Evolutionary conservation across 2,113 vertebrate species (phyloP), one percentile per base, ranked within the genome.

Genomic region (Pogonocichla stellata): DNA sequence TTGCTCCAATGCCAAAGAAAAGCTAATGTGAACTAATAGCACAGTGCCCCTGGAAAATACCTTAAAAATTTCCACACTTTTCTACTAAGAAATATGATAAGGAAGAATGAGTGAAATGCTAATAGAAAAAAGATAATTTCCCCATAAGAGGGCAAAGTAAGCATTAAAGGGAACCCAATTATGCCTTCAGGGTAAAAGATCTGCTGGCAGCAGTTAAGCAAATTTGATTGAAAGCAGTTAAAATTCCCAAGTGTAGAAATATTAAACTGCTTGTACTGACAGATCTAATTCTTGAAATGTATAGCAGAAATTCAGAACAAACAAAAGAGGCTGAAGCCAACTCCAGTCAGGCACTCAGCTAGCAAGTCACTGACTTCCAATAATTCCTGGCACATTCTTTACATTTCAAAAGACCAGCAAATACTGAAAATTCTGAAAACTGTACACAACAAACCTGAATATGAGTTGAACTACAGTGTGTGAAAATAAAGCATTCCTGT

Each of bases 231-330:
- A 88, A 90, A 80, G 42, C 42, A 77, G 69, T 36, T 89, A 75
- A 86, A 91, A 92, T 90, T 94, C 85, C 54, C 66, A 70, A 64
- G 77, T 65, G 85, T 34, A 40, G 64, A 92, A 93, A 92, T 84
- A 96, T 72, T 83, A 92, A 40, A 73, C 34, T 73, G 40, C 54
- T 92, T 88, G 22, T 91, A 92, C 34, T 62, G 84, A 77, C 11
- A 92, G 43, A 96, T 69, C 69, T 51, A 84, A 91, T 95, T 93
- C 72, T 73, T 94, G 72, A 94, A 93, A 92, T 71, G 25, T 45
- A 71, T 64, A 81, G 45, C 29, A 72, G 70, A 73, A 94, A 69
- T n/a, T 5, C 20, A 86, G 40, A 95, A 75, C 50, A 83, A 95
- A 96, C 42, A 84, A 33, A 87, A 90, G 70, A 2, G n/a, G 2